Conservation (phyloP, 2,888 invertebrate species). For the Chymomyza caudatula region DNA sequence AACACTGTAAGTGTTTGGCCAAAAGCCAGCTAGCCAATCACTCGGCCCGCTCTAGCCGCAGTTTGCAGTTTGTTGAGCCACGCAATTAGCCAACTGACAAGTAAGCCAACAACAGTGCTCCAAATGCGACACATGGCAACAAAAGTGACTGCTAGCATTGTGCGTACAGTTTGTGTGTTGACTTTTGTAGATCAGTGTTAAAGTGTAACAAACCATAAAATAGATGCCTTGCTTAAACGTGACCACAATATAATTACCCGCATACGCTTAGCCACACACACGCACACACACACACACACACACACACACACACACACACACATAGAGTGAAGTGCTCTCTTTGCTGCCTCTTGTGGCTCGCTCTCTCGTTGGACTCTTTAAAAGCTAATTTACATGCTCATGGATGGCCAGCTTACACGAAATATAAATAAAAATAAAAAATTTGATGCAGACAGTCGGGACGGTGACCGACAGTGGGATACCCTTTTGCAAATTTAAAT, state of each 20-base stretch:
- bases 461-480: no score
- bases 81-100: neutral
- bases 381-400: slow-evolving; percentile 63
- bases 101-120: neutral
- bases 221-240: slow-evolving; percentile 72
- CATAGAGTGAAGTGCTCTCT: slow-evolving; percentile 5
- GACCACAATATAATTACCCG: slow-evolving; percentile 74
- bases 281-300: slow-evolving; percentile 37
- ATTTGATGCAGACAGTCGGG: no score
- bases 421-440: slow-evolving; percentile 13
- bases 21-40: neutral
- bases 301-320: slow-evolving; percentile 17
- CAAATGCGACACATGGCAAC: neutral
- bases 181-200: slow-evolving; percentile 46
- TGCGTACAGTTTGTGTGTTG: neutral
- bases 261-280: slow-evolving; percentile 49
- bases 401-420: slow-evolving; percentile 33
- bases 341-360: slow-evolving; percentile 47
- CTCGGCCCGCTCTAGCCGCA: neutral
- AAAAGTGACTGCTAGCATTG: neutral
- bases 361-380: slow-evolving; percentile 43
- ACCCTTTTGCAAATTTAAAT: no score
- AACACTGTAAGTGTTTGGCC: slow-evolving; percentile 9
- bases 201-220: slow-evolving; percentile 71
- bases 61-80: neutral